phyloP scores from a whole-genome alignment of 2,797 vertebrate species.

The Microctenopoma lineatum region DNA sequence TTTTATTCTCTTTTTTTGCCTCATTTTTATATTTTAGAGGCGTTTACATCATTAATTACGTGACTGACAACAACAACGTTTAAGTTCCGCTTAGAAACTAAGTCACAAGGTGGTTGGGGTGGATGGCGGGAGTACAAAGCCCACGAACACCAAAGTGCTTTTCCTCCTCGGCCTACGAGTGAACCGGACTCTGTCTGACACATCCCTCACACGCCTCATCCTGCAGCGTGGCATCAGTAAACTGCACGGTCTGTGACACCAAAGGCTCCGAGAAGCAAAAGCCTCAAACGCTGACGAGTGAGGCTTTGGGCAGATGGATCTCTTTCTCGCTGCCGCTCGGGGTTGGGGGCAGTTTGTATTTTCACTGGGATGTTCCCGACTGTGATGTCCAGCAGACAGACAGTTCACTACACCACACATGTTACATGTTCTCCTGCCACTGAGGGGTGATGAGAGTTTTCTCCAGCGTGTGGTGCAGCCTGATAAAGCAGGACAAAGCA shows the following conservation, averaged over 20 bases:
- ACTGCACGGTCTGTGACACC: slow-evolving; percentile 14
- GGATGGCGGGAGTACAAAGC: too few species aligned
- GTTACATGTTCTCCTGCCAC: slow-evolving; percentile 7
- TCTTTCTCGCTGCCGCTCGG: background rate
- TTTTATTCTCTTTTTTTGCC: too few species aligned
- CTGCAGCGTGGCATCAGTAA: slow-evolving; percentile 22
- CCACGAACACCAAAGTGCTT: too few species aligned
- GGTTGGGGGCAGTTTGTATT: background rate
- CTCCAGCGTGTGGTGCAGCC: background rate
- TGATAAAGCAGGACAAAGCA: slow-evolving; percentile 32
- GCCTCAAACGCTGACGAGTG: background rate
- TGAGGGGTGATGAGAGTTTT: slow-evolving; percentile 16
- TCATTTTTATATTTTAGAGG: too few species aligned
- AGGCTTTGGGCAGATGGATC: slow-evolving; percentile 11
- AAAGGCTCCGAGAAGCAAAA: slow-evolving; percentile 18
- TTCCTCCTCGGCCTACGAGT: too few species aligned
- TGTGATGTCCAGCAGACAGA: slow-evolving; percentile 13
- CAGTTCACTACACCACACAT: slow-evolving; percentile 20
- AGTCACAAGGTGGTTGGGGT: too few species aligned
- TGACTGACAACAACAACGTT: too few species aligned
- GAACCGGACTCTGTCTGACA: too few species aligned
- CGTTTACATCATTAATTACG: too few species aligned
- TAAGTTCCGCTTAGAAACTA: too few species aligned
- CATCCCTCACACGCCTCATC: background rate
- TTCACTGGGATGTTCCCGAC: background rate